Base-by-base conservation (phyloP, 2,113 vertebrate species). In the Lichenostomus cassidix region DNA sequence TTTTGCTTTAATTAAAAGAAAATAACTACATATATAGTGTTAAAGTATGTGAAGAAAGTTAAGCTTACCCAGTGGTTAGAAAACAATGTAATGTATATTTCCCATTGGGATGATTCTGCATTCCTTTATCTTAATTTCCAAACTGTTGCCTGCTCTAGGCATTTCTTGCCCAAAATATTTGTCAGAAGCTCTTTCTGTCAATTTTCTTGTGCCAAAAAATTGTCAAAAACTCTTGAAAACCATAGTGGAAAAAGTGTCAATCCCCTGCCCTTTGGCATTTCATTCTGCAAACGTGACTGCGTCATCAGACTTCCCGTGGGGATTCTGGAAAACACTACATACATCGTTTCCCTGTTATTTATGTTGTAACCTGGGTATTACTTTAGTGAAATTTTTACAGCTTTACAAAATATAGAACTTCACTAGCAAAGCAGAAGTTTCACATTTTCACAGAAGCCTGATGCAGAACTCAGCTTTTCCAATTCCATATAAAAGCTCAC, bases 241-340 rank as follows among this genome's bases (percentile, higher is more conserved):
- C 35, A 24, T 39, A 31, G 65, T 59, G 86, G 92, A 75, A 87
- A 93, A 96, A 86, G 52, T 64, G 28, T 41, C 76, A 85, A 81
- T 16, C 16, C 20, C 28, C 15, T 91, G 47, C 47, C 69, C 77
- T 87, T 90, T 62, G 77, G 37, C n/a, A 73, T 94, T 92, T 55
- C 41, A 65, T 80, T 64, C 75, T 83, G 83, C 60, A 23, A 86
- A 81, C 88, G 53, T 81, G 96, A 87, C 92, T 92, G 94, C 49
- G 63, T 97, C 89, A 85, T 65, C 41, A 89, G 73, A 19, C 59
- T 73, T 94, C 78, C 37, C 39, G 1, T 37, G 47, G 59, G 74
- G 47, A 92, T 60, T 81, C n/a, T 65, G 92, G 53, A 92, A 81
- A 86, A 41, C 35, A 31, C 44, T 9, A 62, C 49, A 47, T 27